Evolutionary conservation across 2,113 vertebrate species (phyloP), one percentile per base, ranked within the genome.

Genomic region (Dipodomys stephensi): DNA sequence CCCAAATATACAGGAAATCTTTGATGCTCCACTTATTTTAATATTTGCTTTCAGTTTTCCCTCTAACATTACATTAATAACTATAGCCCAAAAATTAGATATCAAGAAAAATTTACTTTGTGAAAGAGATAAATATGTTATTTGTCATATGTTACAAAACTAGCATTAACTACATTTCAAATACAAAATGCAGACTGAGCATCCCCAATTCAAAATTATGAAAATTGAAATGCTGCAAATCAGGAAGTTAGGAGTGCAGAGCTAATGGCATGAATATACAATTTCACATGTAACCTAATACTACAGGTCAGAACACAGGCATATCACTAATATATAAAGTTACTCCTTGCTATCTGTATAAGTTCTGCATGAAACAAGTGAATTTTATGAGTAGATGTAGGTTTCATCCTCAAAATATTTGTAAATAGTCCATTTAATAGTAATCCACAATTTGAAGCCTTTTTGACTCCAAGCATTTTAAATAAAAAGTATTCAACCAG

Each of bases 61-160:
- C 10, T 27, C 69, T 35, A 65, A 78, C 32, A 4, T 69, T 69
- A 73, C 10, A 25, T 49, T 68, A 84, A 49, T 84, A 71, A 82
- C 4, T 44, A 32, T 10, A 67, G 3, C 20, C 3, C 18, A 74
- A 30, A 90, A 94, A 90, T 86, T 32, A 80, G 9, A 16, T 73
- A 82, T 81, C 19, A 28, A 57, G 83, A 85, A 30, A 30, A 81
- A 67, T 71, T 1, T 22, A 57, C 53, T 68, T 20, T 76, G 3
- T 84, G 16, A 88, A 49, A 4, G 11, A 87, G 82, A 87, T 83
- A 93, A 95, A 78, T 77, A 64, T 64, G 7, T 35, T 2, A 71
- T 57, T 8, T 82, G 15, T 35, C 57, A 62, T 67, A 74, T 13
- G 82, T 83, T 4, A 10, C 39, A 90, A 92, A 39, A 82, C 76